Evolutionary conservation across 2,113 vertebrate genomes (phyloP), one percentile per base, ranked within the genome.

Genomic region (Xerus inauris): DNA sequence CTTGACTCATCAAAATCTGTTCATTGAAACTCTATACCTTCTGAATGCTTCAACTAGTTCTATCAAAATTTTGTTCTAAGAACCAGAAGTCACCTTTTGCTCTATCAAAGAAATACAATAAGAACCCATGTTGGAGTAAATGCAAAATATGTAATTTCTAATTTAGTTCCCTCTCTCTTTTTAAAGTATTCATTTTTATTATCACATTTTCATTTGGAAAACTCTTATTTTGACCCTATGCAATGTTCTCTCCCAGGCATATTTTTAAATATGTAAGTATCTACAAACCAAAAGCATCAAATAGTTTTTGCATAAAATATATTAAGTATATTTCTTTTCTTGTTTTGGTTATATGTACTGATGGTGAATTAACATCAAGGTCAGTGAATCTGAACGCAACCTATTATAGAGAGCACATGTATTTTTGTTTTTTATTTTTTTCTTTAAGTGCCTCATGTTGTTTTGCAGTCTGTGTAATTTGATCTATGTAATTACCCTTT

Each of bases 401-500:
- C 17, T 73, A 35, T 40, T 71, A 64, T 75, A 64, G 35, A 64
- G 42, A 14, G 20, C 32, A 62, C 35, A 17, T 69, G 32, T 19
- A n/a, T n/a, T 35, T 93, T 73, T 71, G 22, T 40, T 42, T 77
- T 73, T 73, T 38, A 3, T 20, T 65, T 91, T 91, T 87, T 32
- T n/a, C 54, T 76, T 90, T 47, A 93, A 94, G 35, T 77, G 11
- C 38, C 64, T 86, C n/a, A 35, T 51, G 57, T 81, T 92, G 75
- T 95, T 96, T 95, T 94, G 45, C 12, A 19, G 28, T 84, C 89
- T n/a, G 2, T 67, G 86, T 91, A 96, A 92, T 94, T 93, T 96
- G 80, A 97, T 81, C 94, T 77, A 40, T 54, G 35, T 80, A 96
- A 94, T 96, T 96, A 96, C 35, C 13, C 30, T 67, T 94, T 96